phyloP scores from a whole-genome alignment of 2,888 invertebrate species.

The Macrosiphum euphorbiae region DNA sequence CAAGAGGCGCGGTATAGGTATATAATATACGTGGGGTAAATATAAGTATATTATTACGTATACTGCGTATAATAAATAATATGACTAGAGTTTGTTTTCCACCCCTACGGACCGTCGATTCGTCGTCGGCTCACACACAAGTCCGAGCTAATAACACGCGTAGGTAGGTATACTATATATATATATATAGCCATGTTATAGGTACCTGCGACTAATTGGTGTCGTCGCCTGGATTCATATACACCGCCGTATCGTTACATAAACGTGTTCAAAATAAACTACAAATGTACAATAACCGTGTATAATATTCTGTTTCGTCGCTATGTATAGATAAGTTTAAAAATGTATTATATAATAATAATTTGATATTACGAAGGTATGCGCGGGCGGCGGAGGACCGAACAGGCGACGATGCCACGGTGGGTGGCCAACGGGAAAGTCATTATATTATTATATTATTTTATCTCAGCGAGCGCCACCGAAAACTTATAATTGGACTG shows the following conservation, averaged over 20 bases:
- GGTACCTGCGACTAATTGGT: background rate
- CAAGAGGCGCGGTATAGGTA: background rate
- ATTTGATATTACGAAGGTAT: background rate
- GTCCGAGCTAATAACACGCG: background rate
- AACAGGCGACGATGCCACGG: background rate
- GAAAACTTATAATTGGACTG: conserved; percentile 7
- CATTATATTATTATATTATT: background rate
- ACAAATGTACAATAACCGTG: too few relatives aligned
- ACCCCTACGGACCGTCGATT: background rate
- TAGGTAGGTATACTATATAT: background rate
- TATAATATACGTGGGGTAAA: background rate
- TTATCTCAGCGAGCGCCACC: background rate
- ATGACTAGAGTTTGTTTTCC: background rate
- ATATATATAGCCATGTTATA: background rate
- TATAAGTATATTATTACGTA: background rate
- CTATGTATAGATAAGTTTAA: too few relatives aligned
- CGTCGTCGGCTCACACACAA: background rate
- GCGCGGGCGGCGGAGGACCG: background rate
- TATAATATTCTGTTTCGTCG: too few relatives aligned
- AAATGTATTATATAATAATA: background rate
- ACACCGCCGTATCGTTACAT: too few relatives aligned
- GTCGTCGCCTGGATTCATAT: background rate
- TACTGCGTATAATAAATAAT: background rate
- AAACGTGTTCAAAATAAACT: too few relatives aligned
- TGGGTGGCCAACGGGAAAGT: background rate